Conservation (phyloP, 2,113 vertebrate genomes). For the Gasterosteus nipponicus region DNA sequence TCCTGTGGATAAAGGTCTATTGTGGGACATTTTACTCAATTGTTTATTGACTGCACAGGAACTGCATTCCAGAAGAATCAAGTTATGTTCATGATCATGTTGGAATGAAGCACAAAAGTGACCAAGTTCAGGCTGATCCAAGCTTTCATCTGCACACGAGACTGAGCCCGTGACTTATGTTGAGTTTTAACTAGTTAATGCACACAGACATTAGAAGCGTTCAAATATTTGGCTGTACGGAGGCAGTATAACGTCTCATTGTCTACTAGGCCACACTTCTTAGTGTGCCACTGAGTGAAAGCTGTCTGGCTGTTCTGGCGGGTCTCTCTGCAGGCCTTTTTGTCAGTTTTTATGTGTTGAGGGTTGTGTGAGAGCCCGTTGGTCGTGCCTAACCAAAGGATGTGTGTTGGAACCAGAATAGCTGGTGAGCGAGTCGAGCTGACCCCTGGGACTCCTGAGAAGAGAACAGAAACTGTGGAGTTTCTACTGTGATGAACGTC, state of each 20-base stretch:
- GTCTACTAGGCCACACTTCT: not conserved
- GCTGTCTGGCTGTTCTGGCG: not conserved
- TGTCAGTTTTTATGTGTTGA: constrained; percentile 42
- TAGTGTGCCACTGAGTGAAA: not conserved
- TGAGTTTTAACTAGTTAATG: not conserved
- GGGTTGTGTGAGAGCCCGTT: not conserved
- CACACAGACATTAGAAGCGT: not conserved
- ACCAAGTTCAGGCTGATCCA: not conserved
- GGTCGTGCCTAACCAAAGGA: constrained; percentile 55
- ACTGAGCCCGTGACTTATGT: not conserved
- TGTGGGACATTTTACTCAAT: constrained; percentile 12
- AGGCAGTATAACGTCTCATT: not conserved
- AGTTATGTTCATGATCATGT: not conserved
- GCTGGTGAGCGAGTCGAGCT: constrained; percentile 20
- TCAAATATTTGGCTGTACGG: not conserved
- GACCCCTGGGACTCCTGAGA: constrained; percentile 59
- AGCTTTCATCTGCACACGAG: not conserved
- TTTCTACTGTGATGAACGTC: constrained; percentile 58
- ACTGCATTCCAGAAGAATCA: constrained; percentile 3
- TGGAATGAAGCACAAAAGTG: not conserved
- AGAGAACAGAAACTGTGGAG: constrained; percentile 71
- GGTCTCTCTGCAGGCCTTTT: not conserved
- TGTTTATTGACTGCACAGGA: not conserved
- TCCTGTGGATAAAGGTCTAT: constrained; percentile 15
- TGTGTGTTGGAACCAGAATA: constrained; percentile 60